Base-by-base conservation (phyloP, 2,888 invertebrate genomes). In the Tricholauxania praeusta region DNA sequence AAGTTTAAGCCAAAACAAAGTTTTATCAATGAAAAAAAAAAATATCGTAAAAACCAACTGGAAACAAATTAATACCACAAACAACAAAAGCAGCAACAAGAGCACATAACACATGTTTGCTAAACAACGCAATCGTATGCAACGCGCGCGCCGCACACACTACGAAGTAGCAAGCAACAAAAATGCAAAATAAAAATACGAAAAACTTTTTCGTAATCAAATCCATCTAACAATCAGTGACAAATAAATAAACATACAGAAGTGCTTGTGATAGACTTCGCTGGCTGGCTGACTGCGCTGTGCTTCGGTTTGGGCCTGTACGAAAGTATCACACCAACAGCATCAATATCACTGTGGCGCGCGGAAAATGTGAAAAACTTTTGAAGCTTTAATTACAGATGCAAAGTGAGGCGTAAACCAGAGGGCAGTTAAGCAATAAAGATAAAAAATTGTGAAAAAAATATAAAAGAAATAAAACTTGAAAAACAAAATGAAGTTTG, bases 311-410 rank as follows among this genome's bases (percentile, higher is more conserved):
- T 39, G 39, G 4, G 28, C 28, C 39, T 39, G 39, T 10, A 39
- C 39, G 10, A 39, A 39, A 39, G 39, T 39, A 39, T 62, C n/a
- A n/a, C 5, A 17, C 32, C 14, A n/a, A 62, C 4, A 15, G 10
- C 19, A 7, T 5, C 63, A 19, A 12, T 19, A n/a, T 47, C n/a
- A 12, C 47, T 17, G 39, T 32, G 32, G 14, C 47, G 17, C 12
- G 32, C 14, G 32, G 19, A 39, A 39, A 39, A 39, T 39, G 39
- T 39, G 39, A 39, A 39, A 39, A 39, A 47, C 17, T 47, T 47
- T 63, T 64, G 64, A 64, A 64, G 64, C 64, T 64, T 64, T 64
- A 64, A 64, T 64, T 64, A 64, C 51, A 39, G 28, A 60, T 60
- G 59, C 59, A 60, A 60, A 28, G 12, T 32, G 10, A 60, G 59